A percentile compares a stretch with the other conserved stretches of the same genome.
These are phyloP conservation scores for Slavum lentiscoides DNA, from an alignment of 2,888 invertebrate species.

Conservation along the genomic window DNA sequence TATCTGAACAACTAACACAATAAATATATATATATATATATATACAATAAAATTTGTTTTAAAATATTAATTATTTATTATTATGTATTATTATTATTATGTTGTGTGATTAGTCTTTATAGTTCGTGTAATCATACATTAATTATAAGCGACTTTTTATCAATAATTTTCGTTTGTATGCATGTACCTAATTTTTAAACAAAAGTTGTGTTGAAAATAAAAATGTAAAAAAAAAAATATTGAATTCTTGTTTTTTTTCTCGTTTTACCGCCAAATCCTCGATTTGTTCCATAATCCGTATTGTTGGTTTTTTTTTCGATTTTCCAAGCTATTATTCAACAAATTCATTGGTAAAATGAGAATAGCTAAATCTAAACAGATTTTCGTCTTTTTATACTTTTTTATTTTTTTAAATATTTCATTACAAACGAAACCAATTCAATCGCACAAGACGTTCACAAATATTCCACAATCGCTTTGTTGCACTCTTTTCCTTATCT, in stretches of 20 bases:
- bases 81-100: constrained; percentile 37
- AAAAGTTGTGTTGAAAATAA: constrained; percentile 52
- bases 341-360: too few species aligned
- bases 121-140: constrained; percentile 52
- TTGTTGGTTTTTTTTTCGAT: background rate
- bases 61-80: constrained; percentile 50
- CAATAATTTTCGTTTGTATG: constrained; percentile 54
- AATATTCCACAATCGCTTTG: too few species aligned
- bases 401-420: too few species aligned
- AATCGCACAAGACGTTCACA: too few species aligned
- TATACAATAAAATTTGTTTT: constrained; percentile 44
- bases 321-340: too few species aligned
- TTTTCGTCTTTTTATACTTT: too few species aligned
- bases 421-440: too few species aligned
- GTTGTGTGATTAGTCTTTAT: constrained; percentile 53
- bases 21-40: too few species aligned
- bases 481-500: too few species aligned
- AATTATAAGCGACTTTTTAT: constrained; percentile 53
- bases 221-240: constrained; percentile 42
- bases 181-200: constrained; percentile 52
- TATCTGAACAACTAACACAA: constrained; percentile 14
- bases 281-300: background rate
- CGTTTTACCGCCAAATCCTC: background rate
- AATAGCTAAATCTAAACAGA: too few species aligned
- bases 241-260: background rate